These are phyloP conservation scores for Vicugna pacos DNA, from an alignment of 2,113 vertebrate genomes.

Conservation along the genomic window DNA sequence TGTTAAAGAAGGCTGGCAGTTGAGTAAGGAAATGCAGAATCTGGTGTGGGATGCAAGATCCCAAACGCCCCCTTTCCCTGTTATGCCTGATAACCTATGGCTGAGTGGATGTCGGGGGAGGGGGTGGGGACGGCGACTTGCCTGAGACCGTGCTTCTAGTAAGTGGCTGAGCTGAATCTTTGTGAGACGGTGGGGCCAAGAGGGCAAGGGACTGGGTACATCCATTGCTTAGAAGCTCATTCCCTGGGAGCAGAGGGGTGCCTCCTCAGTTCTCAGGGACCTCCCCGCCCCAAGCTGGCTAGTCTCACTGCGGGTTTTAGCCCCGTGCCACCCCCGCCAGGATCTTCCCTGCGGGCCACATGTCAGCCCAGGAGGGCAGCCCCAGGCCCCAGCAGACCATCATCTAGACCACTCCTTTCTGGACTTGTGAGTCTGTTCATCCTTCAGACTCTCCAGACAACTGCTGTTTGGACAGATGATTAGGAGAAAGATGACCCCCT, in stretches of 20 bases:
- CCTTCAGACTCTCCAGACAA: neutral
- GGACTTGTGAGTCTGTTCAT: neutral
- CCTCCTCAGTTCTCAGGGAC: neutral
- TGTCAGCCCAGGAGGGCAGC: neutral
- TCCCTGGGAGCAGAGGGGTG: neutral
- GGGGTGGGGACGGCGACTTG: neutral
- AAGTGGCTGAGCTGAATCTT: neutral
- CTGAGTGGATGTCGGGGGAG: neutral
- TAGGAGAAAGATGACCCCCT: neutral
- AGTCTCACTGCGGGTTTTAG: neutral
- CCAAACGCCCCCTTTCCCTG: neutral
- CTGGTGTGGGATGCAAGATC: neutral
- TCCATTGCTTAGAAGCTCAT: too few species aligned
- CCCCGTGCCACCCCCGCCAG: neutral
- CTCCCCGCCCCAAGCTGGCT: neutral
- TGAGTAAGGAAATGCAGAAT: neutral
- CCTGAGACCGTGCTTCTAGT: neutral
- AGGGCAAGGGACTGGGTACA: neutral
- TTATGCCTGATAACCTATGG: neutral
- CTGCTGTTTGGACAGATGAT: neutral
- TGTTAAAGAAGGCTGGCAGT: neutral
- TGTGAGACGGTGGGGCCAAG: neutral
- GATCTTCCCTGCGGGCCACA: neutral
- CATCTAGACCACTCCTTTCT: neutral
- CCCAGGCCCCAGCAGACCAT: neutral